A percentile compares a stretch with the other conserved stretches of the same genome.
Evolutionary conservation across 2,797 vertebrate species (phyloP).

Genomic region (Sebastes ruberrimus): DNA sequence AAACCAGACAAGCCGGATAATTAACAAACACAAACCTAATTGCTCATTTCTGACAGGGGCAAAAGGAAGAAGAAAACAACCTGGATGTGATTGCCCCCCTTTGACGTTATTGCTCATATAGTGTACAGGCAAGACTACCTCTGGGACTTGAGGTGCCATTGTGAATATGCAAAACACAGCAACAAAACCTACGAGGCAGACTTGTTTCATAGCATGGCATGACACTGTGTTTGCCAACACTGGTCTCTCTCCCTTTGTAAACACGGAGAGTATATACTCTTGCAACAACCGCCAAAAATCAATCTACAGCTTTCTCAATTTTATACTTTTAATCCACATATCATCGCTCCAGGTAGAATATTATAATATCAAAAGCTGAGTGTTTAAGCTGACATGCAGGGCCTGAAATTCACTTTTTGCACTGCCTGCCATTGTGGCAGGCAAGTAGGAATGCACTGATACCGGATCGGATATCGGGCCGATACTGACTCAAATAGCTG

Average conservation of each 20-base stretch:
- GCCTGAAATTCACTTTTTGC: too few relatives aligned
- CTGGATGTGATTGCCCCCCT: slow-evolving; percentile 79
- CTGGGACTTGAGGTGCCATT: slow-evolving; percentile 66
- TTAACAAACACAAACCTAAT: slow-evolving; percentile 88
- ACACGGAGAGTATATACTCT: slow-evolving; percentile 61
- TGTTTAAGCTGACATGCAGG: not conserved
- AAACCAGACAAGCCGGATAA: slow-evolving; percentile 85
- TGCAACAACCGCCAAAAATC: slow-evolving; percentile 56
- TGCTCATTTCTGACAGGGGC: slow-evolving; percentile 86
- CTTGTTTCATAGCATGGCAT: slow-evolving; percentile 58
- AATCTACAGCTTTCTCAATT: slow-evolving; percentile 53
- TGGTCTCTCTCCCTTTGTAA: slow-evolving; percentile 62
- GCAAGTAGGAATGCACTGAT: too few relatives aligned
- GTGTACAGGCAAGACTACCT: slow-evolving; percentile 57
- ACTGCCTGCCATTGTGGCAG: not conserved
- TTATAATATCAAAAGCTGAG: slow-evolving; percentile 11
- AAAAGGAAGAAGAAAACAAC: slow-evolving; percentile 85
- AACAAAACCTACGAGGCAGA: slow-evolving; percentile 56
- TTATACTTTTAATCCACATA: slow-evolving; percentile 54
- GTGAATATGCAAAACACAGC: slow-evolving; percentile 66
- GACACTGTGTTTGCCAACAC: slow-evolving; percentile 65
- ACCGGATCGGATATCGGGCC: too few relatives aligned
- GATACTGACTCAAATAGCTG: too few relatives aligned
- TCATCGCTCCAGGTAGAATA: slow-evolving; percentile 21
- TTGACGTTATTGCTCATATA: slow-evolving; percentile 70